Percentiles rank a stretch among this genome's conserved stretches.
phyloP scores from a whole-genome alignment of 1,140 invertebrate species.

The Lordiphosa mommai region DNA sequence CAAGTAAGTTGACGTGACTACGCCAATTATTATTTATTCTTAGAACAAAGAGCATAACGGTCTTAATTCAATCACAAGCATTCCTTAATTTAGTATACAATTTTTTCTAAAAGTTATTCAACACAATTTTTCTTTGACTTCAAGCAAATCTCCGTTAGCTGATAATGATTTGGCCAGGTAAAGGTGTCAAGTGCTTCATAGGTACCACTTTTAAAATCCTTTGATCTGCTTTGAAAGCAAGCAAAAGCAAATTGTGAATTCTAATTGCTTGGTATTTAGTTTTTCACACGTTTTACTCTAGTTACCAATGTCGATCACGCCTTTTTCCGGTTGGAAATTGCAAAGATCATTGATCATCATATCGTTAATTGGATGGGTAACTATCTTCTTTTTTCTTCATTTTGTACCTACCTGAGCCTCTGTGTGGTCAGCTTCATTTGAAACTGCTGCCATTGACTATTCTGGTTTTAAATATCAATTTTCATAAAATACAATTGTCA shows the following conservation, averaged over 20 bases:
- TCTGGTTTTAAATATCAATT: constrained; percentile 63
- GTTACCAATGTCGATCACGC: constrained; percentile 47
- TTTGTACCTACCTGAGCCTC: constrained; percentile 37
- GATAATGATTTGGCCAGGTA: too few species aligned
- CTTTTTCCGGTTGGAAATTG: constrained; percentile 50
- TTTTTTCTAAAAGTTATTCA: too few species aligned
- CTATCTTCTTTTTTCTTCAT: too few species aligned
- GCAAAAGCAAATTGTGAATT: not conserved
- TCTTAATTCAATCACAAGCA: too few species aligned
- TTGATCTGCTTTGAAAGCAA: constrained; percentile 15
- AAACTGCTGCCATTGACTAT: constrained; percentile 24
- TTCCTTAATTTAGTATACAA: too few species aligned
- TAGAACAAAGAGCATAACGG: too few species aligned
- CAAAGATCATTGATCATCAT: constrained; percentile 49
- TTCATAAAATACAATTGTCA: constrained; percentile 68
- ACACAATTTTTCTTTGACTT: too few species aligned
- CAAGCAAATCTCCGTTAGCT: too few species aligned
- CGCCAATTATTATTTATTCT: too few species aligned
- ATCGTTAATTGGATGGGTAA: constrained; percentile 40
- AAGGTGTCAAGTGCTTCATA: too few species aligned
- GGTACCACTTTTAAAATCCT: not conserved
- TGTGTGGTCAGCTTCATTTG: constrained; percentile 53
- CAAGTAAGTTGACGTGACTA: too few species aligned
- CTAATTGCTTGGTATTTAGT: constrained; percentile 40
- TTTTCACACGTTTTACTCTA: constrained; percentile 68